Evolutionary conservation across 1,140 invertebrate genomes (phyloP).

Genomic region (Harlomillsia oculata): DNA sequence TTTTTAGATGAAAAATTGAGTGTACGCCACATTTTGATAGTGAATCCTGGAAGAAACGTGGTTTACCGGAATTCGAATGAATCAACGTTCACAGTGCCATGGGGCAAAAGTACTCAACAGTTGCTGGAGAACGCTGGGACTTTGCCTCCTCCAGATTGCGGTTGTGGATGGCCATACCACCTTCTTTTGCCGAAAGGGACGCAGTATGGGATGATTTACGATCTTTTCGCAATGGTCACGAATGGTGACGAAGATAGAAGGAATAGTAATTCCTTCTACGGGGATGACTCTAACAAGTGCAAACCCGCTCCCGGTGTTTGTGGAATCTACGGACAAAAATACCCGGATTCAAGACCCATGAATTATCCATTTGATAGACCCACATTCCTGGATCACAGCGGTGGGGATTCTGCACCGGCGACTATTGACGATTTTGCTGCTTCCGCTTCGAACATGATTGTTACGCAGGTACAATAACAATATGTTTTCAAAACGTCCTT

Average conservation of each 20-base stretch:
- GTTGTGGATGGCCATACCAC: slow-evolving; percentile 37
- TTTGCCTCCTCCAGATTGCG: background rate
- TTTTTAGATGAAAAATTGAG: no score
- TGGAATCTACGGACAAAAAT: background rate
- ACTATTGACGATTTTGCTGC: no score
- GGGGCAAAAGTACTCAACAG: background rate
- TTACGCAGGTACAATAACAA: no score
- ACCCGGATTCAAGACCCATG: background rate
- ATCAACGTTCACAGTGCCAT: background rate
- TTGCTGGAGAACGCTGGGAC: background rate
- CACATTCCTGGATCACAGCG: no score
- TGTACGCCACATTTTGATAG: no score
- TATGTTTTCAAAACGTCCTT: no score
- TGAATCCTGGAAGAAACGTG: slow-evolving; percentile 1
- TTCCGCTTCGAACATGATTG: no score
- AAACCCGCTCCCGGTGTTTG: background rate
- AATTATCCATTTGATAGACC: background rate
- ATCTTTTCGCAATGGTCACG: slow-evolving; percentile 37
- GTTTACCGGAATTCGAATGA: background rate
- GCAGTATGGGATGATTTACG: slow-evolving; percentile 34
- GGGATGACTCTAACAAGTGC: background rate
- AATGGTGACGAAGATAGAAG: slow-evolving; percentile 17
- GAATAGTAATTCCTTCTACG: background rate
- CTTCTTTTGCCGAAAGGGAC: slow-evolving; percentile 37
- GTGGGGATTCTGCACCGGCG: no score